Base-by-base conservation (phyloP, 1,140 invertebrate species). In the Diorhabda carinulata region DNA sequence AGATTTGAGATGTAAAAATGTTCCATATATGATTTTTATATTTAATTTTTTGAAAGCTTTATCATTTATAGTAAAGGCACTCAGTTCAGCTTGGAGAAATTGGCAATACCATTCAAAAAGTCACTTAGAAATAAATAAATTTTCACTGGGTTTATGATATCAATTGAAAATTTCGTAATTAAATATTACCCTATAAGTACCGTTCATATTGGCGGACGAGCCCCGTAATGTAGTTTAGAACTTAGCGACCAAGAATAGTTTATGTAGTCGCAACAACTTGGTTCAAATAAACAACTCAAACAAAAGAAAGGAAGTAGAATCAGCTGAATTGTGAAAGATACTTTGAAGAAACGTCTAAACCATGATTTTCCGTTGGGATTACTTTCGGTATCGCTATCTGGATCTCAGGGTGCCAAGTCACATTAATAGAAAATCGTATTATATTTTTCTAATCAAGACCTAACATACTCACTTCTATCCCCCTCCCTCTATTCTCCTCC, bases 201-300 rank as follows among this genome's bases (percentile, higher is more conserved):
- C 40, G 62, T 63, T 77, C 73, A 77, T 67, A 75, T 77, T 8
- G 94, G 93, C 25, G 93, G 92, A 71, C 94, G 93, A 59, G 89
- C 87, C 5, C 94, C 87, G 75, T 95, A 95, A 61, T 91, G 88
- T 67, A 96, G 82, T 77, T 95, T 92, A 2, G 93, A 93, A 3
- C 90, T 90, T 40, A 96, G 83, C 1, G 91, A 93, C 74, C 92
- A 85, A 43, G 89, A 90, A 70, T 95, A 86, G 64, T 91, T 94
- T 66, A 93, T 85, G 8, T 90, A 87, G 79, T 96, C 93, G 81
- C 93, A 95, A 79, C 93, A 95, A 52, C 91, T 86, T 6, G 91
- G 88, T 76, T 95, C 93, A 71, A 95, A 84, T 8, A 94, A 84
- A 81, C 91, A 95, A 3, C 91, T 91, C 42, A 93, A 87, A 68